phyloP scores from a whole-genome alignment of 2,797 vertebrate genomes.

The Microctenopoma steveboyesi region DNA sequence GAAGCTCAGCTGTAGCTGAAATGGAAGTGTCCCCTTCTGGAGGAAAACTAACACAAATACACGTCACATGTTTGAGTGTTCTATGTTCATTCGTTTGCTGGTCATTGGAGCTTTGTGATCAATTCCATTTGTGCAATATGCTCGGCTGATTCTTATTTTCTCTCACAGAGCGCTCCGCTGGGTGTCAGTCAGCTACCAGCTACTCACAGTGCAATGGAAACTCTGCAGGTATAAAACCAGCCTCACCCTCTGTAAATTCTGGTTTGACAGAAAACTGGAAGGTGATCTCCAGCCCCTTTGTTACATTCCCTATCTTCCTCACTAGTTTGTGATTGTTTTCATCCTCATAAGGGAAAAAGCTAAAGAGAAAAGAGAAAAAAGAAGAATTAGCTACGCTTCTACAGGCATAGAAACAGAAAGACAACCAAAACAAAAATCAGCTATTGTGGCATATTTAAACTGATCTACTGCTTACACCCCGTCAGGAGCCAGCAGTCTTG shows the following conservation, averaged over 20 bases:
- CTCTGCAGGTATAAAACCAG: background rate
- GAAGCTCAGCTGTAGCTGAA: conserved; percentile 82
- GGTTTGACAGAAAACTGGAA: conserved; percentile 82
- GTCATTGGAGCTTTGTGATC: too few species aligned
- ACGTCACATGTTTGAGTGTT: fast-evolving
- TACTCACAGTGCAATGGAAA: background rate
- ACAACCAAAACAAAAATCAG: background rate
- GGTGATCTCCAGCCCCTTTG: conserved; percentile 77
- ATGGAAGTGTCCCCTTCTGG: conserved; percentile 71
- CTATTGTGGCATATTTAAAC: background rate
- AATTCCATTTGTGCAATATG: background rate
- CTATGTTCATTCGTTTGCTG: background rate
- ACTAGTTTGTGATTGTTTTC: conserved; percentile 73
- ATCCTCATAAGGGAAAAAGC: conserved; percentile 80
- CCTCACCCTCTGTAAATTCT: conserved; percentile 71
- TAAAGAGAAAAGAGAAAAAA: conserved; percentile 17
- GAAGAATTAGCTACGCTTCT: background rate
- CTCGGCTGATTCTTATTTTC: background rate
- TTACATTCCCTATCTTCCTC: conserved; percentile 81
- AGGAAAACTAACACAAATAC: conserved; percentile 67
- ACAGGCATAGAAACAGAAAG: background rate
- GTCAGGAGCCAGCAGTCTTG: conserved; percentile 76
- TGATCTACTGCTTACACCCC: conserved; percentile 76
- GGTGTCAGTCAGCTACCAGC: background rate
- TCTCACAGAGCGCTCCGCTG: too few species aligned